Base-by-base conservation (phyloP, 2,888 invertebrate genomes). In the Aelia acuminata region DNA sequence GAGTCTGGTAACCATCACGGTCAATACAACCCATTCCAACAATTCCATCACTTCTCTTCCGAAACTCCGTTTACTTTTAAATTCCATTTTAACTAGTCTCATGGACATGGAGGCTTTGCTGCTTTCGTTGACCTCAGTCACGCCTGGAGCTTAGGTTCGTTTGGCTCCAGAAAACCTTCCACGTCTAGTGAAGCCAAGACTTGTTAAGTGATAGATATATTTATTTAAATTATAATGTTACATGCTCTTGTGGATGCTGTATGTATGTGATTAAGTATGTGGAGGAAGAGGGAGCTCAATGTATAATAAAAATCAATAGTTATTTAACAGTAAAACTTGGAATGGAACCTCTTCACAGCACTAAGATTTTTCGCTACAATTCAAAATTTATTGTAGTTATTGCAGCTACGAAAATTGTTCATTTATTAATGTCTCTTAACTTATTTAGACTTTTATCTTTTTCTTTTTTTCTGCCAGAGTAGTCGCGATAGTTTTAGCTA, bases 21-120 rank as follows among this genome's bases (percentile, higher is more conserved):
- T 18, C 95, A 94, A 26, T 94, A 95, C 92, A 96, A 94, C 92
- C 97, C 97, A 91, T 94, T 94, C 92, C 93, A 93, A 90, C 93
- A 94, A 89, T 97, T 97, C 94, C 95, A 96, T 91, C 95, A 96
- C 93, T 96, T 96, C 94, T 95, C 95, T 92, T 97, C 96, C 90
- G 97, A 96, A 90, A 96, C 96, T 92, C 97, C 97, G 92, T 98
- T 98, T 95, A 97, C 98, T 93, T 99, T 98, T 93, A 97, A 97
- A 93, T 99, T 98, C 94, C 97, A 98, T 93, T 99, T 98, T 93
- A 98, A 98, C 94, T 97, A 94, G 89, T 87, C 87, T 43, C 5
- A 43, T 87, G 39, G 22, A 39, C 3, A 0, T 84, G 48, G 10
- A n/a, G 85, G 53, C 53, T 35, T 85, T 85, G 3, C 31, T 20